Evolutionary conservation across 2,797 vertebrate genomes (phyloP).

Genomic region (Masticophis lateralis): DNA sequence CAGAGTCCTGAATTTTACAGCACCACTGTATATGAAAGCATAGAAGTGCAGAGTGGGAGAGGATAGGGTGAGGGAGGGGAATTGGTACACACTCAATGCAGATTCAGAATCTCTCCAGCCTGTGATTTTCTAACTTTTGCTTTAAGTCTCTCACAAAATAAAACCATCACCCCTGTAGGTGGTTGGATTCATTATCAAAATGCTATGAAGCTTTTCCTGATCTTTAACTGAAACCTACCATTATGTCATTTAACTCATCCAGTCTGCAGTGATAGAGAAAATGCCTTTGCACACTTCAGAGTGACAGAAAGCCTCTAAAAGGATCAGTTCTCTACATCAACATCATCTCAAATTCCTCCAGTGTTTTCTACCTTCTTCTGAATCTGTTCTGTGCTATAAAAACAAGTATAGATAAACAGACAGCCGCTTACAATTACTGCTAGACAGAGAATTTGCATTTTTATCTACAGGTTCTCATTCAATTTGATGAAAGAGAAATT

Average conservation of each 20-base stretch:
- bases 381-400: not conserved
- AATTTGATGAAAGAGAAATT: not conserved
- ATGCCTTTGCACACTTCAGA: not conserved
- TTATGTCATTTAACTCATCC: not conserved
- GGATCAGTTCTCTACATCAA: not conserved
- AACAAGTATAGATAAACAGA: not conserved
- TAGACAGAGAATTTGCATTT: not conserved
- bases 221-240: not conserved
- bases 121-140: not conserved
- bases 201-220: not conserved
- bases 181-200: not conserved
- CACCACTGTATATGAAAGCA: not conserved
- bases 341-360: not conserved
- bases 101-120: not conserved
- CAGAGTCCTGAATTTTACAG: not conserved
- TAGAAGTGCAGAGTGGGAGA: not conserved
- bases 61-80: not conserved
- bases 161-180: not conserved
- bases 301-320: not conserved
- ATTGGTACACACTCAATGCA: not conserved
- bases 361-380: not conserved
- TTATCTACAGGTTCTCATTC: not conserved
- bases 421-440: not conserved
- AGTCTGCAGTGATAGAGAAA: not conserved
- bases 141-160: not conserved